These are phyloP conservation scores for Drosophila colorata DNA, from an alignment of 2,888 invertebrate genomes.

Conservation along the genomic window DNA sequence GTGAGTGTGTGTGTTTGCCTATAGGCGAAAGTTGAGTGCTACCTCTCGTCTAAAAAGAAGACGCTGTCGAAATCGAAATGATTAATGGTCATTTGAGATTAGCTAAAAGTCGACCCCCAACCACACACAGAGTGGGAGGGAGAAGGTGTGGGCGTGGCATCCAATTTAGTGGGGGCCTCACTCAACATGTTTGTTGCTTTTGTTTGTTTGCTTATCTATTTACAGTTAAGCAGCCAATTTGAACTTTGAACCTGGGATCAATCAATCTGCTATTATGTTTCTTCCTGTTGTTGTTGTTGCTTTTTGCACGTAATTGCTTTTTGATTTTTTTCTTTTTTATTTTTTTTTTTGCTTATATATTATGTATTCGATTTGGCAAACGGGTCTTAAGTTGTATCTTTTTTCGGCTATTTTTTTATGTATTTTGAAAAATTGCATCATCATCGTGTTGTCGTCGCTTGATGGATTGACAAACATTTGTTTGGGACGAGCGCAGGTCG, in stretches of 20 bases:
- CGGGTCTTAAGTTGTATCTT: slow-evolving; percentile 41
- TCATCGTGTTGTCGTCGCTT: slow-evolving; percentile 72
- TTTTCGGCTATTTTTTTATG: neutral
- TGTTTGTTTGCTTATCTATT: slow-evolving; percentile 72
- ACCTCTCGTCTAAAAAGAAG: slow-evolving; percentile 34
- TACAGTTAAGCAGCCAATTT: slow-evolving; percentile 81
- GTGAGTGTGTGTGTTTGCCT: slow-evolving; percentile 7
- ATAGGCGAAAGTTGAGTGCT: neutral
- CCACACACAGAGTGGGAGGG: neutral
- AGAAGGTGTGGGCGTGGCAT: slow-evolving; percentile 26
- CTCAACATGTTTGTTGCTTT: slow-evolving; percentile 57
- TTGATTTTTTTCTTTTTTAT: slow-evolving; percentile 63
- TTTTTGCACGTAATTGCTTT: slow-evolving; percentile 76
- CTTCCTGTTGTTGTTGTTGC: slow-evolving; percentile 50
- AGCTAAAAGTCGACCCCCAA: slow-evolving; percentile 68
- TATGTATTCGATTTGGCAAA: slow-evolving; percentile 25
- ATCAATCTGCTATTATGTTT: slow-evolving; percentile 80
- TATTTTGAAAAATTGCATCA: slow-evolving; percentile 73
- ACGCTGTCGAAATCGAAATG: slow-evolving; percentile 72
- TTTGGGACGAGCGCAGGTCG: slow-evolving; percentile 35
- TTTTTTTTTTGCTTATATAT: slow-evolving; percentile 10
- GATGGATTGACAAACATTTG: slow-evolving; percentile 80
- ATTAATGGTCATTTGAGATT: slow-evolving; percentile 80
- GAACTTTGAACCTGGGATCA: slow-evolving; percentile 77
- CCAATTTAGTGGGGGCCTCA: slow-evolving; percentile 8